Base-by-base conservation (phyloP, 1,140 invertebrate species). In the Bombyx mandarina region DNA sequence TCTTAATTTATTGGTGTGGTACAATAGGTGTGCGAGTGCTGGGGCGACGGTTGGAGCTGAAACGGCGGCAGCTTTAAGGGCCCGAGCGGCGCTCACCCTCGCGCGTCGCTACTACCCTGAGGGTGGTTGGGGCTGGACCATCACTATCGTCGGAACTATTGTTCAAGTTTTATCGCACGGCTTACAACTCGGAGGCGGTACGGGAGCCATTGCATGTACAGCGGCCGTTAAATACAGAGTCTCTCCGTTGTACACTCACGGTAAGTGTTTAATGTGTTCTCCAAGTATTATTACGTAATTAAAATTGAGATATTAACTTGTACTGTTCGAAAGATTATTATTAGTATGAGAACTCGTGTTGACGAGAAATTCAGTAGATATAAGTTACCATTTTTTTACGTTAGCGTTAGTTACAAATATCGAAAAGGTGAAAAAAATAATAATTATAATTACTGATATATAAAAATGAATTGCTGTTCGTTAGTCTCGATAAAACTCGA, bases 51-150 rank as follows among this genome's bases (percentile, higher is more conserved):
- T 79, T 52, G 82, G 77, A 10, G 78, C 65, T 7, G 86, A 88
- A 66, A 88, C 85, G 2, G 86, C 86, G 45, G 84, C 88, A 0
- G 83, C 86, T 6, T 64, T 89, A 10, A 77, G 85, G 8, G 86
- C 86, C 6, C 74, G 87, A 2, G 86, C 84, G 0, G 86, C 86
- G 0, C 78, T 87, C 35, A 88, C 86, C 6, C 77, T 89, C 48
- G 85, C 85, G n/a, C 72, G 92, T 53, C 92, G 94, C 59, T 94
- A 94, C 79, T 94, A 94, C 75, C 93, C 93, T 0, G 94, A 95
- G 70, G 93, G 93, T 35, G 93, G 93, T 8, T 95, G 94, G 94
- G 94, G 94, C 1, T 95, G 93, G 93, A 91, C 94, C 18, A 90
- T 95, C 45, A 89, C 93, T 0, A 89, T 90, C 5, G 93, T 93